A percentile compares a stretch with the other conserved stretches of the same genome.
phyloP scores from a whole-genome alignment of 2,888 invertebrate genomes.

The Caenorhabditis japonica region DNA sequence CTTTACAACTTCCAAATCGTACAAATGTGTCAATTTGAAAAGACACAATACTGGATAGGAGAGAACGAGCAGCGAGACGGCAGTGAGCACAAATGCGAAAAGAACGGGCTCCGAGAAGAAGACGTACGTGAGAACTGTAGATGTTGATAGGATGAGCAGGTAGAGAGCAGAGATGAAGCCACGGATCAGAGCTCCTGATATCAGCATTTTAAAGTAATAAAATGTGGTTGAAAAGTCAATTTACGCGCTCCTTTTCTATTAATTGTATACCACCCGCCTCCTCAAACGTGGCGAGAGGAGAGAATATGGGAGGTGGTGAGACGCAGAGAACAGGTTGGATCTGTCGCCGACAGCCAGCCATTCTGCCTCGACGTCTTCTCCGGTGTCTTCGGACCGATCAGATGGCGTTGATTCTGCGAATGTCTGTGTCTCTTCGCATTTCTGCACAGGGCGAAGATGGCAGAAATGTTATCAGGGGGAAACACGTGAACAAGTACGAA shows the following conservation, averaged over 20 bases:
- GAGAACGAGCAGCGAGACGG: constrained; percentile 23
- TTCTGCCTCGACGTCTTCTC: constrained; percentile 48
- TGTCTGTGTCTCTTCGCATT: constrained; percentile 10
- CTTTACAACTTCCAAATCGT: constrained; percentile 13
- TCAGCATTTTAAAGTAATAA: constrained; percentile 13
- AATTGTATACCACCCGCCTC: not conserved
- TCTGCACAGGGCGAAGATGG: not conserved
- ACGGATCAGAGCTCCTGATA: constrained; percentile 23
- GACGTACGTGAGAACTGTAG: constrained; percentile 19
- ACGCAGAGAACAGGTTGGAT: constrained; percentile 50
- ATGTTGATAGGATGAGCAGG: constrained; percentile 10
- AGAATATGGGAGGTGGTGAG: constrained; percentile 1
- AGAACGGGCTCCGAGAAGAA: constrained; percentile 38
- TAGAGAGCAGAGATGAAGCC: constrained; percentile 17
- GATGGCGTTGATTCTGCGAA: constrained; percentile 10
- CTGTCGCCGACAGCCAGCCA: constrained; percentile 41
- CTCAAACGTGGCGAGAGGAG: constrained; percentile 31
- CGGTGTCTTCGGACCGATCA: constrained; percentile 33
- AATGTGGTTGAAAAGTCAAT: no score
- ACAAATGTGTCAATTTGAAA: constrained; percentile 11
- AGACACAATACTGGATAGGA: constrained; percentile 34
- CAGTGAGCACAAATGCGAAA: constrained; percentile 35
- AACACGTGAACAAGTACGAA: constrained; percentile 21
- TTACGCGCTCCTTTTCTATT: no score
- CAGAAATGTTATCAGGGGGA: constrained; percentile 1